Percentiles rank a stretch among this genome's conserved stretches.
phyloP scores from a whole-genome alignment of 2,113 vertebrate genomes.

The Synchiropus splendidus region DNA sequence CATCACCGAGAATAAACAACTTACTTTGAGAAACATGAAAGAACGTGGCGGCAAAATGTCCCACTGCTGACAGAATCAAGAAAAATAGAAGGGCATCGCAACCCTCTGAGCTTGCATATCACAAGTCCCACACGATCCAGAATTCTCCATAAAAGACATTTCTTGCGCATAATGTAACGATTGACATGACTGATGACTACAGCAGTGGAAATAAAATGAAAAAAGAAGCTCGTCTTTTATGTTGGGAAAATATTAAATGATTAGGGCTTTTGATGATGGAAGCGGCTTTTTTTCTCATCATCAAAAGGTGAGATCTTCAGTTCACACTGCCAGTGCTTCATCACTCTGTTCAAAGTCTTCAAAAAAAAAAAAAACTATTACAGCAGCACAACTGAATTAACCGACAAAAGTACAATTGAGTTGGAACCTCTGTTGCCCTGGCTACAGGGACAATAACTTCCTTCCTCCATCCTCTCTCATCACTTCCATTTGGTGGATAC shows the following conservation, averaged over 20 bases:
- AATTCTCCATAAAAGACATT: conserved; percentile 48
- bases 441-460: conserved; percentile 33
- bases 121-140: conserved; percentile 44
- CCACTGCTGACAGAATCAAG: conserved; percentile 58
- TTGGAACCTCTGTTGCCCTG: conserved; percentile 39
- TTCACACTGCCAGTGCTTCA: conserved; percentile 33
- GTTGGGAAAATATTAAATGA: conserved; percentile 53
- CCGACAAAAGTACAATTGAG: conserved; percentile 33
- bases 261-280: conserved; percentile 52
- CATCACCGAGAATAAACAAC: conserved; percentile 63
- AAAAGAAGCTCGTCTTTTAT: conserved; percentile 45
- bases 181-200: conserved; percentile 54
- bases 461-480: conserved; percentile 35
- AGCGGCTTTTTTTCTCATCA: conserved; percentile 37
- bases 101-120: conserved; percentile 50
- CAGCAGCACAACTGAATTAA: conserved; percentile 51
- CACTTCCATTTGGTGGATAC: conserved; percentile 48
- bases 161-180: conserved; percentile 56
- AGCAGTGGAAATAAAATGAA: conserved; percentile 39
- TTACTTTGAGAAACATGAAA: conserved; percentile 62
- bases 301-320: conserved; percentile 57
- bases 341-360: too few relatives aligned
- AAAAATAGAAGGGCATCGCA: conserved; percentile 62
- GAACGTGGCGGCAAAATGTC: conserved; percentile 47
- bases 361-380: conserved; percentile 50